phyloP scores from a whole-genome alignment of 2,888 invertebrate species.

The Drosophila maculinotata region DNA sequence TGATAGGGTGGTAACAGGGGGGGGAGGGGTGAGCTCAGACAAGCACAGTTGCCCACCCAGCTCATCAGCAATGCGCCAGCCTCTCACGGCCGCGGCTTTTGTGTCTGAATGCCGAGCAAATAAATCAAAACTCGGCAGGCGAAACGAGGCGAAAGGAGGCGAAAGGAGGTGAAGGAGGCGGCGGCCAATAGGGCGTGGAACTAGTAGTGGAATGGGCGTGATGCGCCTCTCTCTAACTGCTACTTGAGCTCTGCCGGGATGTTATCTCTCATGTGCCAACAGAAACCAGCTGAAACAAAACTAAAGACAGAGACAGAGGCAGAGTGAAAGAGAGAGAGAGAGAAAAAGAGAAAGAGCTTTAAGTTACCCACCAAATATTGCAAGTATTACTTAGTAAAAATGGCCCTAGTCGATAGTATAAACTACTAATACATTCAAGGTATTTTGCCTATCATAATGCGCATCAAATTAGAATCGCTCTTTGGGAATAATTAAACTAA shows the following conservation, averaged over 20 bases:
- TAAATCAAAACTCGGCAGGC: slow-evolving; percentile 67
- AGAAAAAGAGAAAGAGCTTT: background rate
- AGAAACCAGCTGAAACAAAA: slow-evolving; percentile 12
- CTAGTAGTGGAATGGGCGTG: slow-evolving; percentile 36
- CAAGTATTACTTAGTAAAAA: background rate
- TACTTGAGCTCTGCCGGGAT: slow-evolving; percentile 38
- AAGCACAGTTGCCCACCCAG: slow-evolving; percentile 56
- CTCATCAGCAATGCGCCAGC: slow-evolving; percentile 63
- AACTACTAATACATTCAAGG: no score
- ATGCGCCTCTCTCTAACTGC: slow-evolving; percentile 35
- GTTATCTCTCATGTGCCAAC: slow-evolving; percentile 34
- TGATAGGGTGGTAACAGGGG: background rate
- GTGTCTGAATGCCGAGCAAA: slow-evolving; percentile 61
- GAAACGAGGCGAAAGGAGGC: slow-evolving; percentile 10
- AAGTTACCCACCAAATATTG: slow-evolving; percentile 7
- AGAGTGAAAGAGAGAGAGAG: background rate
- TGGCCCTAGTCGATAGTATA: background rate
- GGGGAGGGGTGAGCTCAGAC: background rate
- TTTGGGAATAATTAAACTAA: no score
- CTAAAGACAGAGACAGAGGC: background rate
- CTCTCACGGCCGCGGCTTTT: slow-evolving; percentile 59
- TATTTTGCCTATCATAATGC: no score
- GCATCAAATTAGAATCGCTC: no score
- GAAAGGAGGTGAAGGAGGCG: no score
- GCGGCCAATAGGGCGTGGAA: slow-evolving; percentile 28